phyloP scores from a whole-genome alignment of 2,888 invertebrate genomes.

The Epirrita christyi region DNA sequence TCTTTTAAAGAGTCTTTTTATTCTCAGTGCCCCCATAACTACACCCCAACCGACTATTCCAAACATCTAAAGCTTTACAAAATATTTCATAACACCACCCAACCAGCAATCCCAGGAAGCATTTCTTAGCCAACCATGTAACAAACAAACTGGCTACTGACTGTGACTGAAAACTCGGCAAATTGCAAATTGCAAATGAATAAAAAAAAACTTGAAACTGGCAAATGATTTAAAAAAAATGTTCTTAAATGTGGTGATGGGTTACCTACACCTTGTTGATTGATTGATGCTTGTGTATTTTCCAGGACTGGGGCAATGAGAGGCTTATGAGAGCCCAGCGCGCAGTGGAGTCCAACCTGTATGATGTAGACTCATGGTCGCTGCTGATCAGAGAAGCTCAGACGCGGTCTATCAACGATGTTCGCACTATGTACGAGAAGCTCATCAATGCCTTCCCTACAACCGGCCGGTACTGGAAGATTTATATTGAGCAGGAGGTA shows the following conservation, averaged over 20 bases:
- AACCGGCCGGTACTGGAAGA: conserved; percentile 99
- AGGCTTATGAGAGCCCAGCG: conserved; percentile 92
- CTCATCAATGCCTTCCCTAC: conserved; percentile 97
- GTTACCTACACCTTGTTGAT: background rate
- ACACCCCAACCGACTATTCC: too few species aligned
- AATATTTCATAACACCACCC: too few species aligned
- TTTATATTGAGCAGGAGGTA: conserved; percentile 99
- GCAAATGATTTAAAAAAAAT: background rate
- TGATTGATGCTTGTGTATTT: conserved; percentile 14
- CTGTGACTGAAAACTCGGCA: too few species aligned
- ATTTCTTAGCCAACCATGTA: too few species aligned
- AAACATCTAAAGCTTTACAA: too few species aligned
- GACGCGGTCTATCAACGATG: conserved; percentile 93
- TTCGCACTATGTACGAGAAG: conserved; percentile 96
- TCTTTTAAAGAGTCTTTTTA: too few species aligned
- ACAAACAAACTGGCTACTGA: too few species aligned
- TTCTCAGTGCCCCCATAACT: too few species aligned
- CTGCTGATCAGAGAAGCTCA: conserved; percentile 97
- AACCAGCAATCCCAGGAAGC: too few species aligned
- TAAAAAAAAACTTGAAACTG: too few species aligned
- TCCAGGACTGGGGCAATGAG: conserved; percentile 95
- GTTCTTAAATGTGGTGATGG: background rate
- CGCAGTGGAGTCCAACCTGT: conserved; percentile 94
- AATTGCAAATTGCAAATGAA: too few species aligned
- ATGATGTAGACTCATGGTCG: conserved; percentile 99